Evolutionary conservation across 2,113 vertebrate genomes (phyloP).

Genomic region (Psophia crepitans): DNA sequence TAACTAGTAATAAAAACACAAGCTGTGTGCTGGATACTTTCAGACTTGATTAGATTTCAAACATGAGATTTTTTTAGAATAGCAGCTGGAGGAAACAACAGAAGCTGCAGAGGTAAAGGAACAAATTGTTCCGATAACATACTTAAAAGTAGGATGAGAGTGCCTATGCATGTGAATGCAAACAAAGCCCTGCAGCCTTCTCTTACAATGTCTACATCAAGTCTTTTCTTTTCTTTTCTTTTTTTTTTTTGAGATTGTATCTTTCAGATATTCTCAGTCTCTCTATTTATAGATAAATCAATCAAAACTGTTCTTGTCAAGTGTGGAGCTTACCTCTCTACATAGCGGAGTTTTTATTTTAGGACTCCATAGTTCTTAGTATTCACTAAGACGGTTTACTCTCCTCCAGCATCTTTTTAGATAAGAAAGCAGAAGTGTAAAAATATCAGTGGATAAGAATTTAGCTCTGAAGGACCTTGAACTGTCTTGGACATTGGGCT

Average conservation of each 20-base stretch:
- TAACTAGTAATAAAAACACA: conserved; percentile 5
- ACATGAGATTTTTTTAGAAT: not conserved
- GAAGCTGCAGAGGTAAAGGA: conserved; percentile 3
- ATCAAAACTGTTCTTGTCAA: not conserved
- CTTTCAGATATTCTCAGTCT: not conserved
- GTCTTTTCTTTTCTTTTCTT: not conserved
- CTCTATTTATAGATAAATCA: not conserved
- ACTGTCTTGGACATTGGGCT: not conserved
- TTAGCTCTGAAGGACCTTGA: not conserved
- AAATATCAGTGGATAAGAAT: not conserved
- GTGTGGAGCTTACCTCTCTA: not conserved
- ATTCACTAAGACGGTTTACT: not conserved
- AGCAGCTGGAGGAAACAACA: conserved; percentile 6
- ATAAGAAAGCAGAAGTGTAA: not conserved
- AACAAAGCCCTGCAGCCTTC: not conserved
- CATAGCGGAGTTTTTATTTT: not conserved
- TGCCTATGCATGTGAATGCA: not conserved
- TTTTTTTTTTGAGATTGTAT: not conserved
- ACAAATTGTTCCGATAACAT: not conserved
- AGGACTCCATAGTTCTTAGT: not conserved
- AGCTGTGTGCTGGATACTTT: not conserved
- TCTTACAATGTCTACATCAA: not conserved
- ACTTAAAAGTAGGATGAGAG: not conserved
- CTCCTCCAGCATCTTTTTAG: not conserved
- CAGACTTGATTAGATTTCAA: conserved; percentile 30